Conservation (phyloP, 2,113 vertebrate genomes). For the Zosterops hypoxanthus region DNA sequence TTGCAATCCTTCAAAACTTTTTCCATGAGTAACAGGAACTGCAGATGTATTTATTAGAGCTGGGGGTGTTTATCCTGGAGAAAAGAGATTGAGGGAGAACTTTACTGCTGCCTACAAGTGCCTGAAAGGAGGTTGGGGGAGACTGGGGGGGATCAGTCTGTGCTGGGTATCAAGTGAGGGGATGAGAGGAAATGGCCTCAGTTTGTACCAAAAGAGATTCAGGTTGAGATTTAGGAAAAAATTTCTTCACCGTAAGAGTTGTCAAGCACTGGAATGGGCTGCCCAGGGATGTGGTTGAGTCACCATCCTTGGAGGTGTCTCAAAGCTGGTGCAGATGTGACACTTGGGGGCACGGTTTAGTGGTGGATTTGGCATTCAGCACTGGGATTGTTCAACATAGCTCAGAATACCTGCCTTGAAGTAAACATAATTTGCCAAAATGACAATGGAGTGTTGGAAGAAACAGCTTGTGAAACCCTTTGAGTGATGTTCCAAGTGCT, state of each 20-base stretch:
- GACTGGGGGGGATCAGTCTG: accelerated
- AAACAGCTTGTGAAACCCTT: not conserved
- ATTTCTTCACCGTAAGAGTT: not conserved
- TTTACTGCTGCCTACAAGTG: not conserved
- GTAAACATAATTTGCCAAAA: not conserved
- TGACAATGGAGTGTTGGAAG: not conserved
- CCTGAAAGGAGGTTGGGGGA: not conserved
- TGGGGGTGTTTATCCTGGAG: not conserved
- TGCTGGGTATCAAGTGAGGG: no score
- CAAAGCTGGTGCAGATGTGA: not conserved
- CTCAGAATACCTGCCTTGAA: not conserved
- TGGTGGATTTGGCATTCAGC: not conserved
- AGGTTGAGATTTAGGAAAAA: not conserved
- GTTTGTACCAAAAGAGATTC: not conserved
- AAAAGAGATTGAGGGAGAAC: not conserved
- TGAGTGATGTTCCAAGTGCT: not conserved
- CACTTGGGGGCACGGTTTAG: not conserved
- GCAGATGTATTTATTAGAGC: not conserved
- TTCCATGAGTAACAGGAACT: not conserved
- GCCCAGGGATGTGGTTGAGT: not conserved
- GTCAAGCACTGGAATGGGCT: not conserved
- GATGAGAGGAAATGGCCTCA: not conserved
- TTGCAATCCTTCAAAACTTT: not conserved
- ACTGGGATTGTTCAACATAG: not conserved
- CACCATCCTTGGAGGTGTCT: not conserved